These are phyloP conservation scores for Plagiodera versicolora DNA, from an alignment of 2,888 invertebrate species.

Conservation along the genomic window DNA sequence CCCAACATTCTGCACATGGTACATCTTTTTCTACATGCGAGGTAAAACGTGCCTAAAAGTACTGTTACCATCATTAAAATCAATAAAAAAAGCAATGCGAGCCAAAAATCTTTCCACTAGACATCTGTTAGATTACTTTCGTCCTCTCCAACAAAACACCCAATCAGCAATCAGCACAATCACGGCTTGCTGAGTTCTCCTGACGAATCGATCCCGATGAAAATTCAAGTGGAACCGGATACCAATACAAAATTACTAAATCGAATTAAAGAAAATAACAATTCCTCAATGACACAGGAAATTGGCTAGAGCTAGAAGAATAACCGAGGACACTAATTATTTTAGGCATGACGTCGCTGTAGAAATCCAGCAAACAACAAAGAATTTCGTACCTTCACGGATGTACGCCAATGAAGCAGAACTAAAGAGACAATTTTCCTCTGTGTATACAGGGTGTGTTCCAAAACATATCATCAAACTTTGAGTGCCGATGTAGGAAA, in stretches of 20 bases:
- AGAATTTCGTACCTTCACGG: background rate
- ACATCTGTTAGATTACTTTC: background rate
- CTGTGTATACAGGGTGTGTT: too few relatives aligned
- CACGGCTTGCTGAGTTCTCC: background rate
- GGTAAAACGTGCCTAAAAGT: background rate
- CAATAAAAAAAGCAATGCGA: background rate
- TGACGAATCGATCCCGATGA: background rate
- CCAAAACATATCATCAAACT: too few relatives aligned
- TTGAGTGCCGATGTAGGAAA: too few relatives aligned
- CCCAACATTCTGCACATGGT: too few relatives aligned
- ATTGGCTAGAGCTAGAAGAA: background rate
- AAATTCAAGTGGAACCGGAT: constrained; percentile 1
- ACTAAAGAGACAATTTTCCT: background rate
- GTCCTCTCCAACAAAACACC: background rate
- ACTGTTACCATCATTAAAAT: background rate
- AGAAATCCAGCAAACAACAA: background rate
- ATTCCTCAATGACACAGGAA: background rate
- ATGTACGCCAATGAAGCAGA: background rate
- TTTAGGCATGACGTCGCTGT: background rate
- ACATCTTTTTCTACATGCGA: background rate
- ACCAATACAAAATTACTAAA: background rate
- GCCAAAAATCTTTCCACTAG: background rate
- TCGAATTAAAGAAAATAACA: background rate
- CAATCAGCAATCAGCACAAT: background rate
- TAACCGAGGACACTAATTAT: background rate